phyloP scores from a whole-genome alignment of 2,113 vertebrate genomes.

The Phrynosoma blainvillii region DNA sequence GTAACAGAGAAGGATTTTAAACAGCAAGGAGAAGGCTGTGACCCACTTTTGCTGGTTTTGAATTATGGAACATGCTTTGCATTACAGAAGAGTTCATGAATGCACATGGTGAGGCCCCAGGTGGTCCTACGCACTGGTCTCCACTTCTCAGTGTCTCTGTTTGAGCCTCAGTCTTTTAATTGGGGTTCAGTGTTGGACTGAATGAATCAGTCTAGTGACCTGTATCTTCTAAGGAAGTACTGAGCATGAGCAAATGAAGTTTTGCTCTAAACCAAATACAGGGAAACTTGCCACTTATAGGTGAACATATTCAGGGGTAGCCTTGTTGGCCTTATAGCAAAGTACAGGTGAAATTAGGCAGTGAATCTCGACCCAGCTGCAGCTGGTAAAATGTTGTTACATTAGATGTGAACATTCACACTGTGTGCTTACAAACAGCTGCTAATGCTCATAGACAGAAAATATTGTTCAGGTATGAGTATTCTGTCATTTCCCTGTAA shows the following conservation, averaged over 20 bases:
- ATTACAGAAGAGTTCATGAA: not conserved
- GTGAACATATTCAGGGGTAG: no score
- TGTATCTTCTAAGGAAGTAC: not conserved
- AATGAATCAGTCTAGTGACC: not conserved
- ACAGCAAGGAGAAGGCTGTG: not conserved
- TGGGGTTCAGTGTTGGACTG: not conserved
- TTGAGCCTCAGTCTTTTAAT: not conserved
- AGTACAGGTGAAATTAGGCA: no score
- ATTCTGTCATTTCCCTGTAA: not conserved
- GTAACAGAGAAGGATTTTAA: not conserved
- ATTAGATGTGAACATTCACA: not conserved
- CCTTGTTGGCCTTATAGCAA: no score
- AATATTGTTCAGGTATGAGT: not conserved
- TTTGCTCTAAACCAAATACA: not conserved
- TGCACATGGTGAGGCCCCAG: not conserved
- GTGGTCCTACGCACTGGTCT: not conserved
- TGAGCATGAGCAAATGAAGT: not conserved
- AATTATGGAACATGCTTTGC: not conserved
- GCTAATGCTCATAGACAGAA: not conserved
- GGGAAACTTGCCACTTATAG: no score
- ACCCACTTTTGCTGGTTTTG: not conserved
- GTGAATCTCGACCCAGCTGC: not conserved
- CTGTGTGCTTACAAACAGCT: not conserved
- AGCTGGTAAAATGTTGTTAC: not conserved
- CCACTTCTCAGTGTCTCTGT: not conserved